Percentiles rank a stretch among this genome's conserved stretches.
These are phyloP conservation scores for Drosophila heteroneura DNA, from an alignment of 2,888 invertebrate genomes.

Conservation along the genomic window DNA sequence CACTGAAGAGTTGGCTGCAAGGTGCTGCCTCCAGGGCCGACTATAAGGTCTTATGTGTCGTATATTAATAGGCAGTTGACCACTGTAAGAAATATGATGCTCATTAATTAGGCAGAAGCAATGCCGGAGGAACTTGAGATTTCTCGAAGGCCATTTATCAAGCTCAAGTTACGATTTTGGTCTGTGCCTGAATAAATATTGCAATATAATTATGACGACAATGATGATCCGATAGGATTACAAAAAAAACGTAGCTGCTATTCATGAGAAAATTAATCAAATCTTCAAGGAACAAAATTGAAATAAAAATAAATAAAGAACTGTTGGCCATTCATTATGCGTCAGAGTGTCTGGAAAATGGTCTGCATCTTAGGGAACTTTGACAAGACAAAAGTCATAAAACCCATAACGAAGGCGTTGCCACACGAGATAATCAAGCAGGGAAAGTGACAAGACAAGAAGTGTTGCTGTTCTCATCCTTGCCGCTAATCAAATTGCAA, in stretches of 20 bases:
- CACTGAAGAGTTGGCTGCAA: slow-evolving; percentile 10
- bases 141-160: slow-evolving; percentile 63
- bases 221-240: slow-evolving; percentile 40
- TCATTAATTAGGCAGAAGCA: slow-evolving; percentile 72
- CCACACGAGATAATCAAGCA: slow-evolving; percentile 2
- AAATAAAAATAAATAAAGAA: slow-evolving; percentile 28
- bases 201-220: slow-evolving; percentile 66
- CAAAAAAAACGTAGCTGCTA: slow-evolving; percentile 51
- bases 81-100: slow-evolving; percentile 48
- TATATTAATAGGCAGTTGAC: slow-evolving; percentile 56
- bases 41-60: slow-evolving; percentile 37
- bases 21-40: slow-evolving; percentile 19
- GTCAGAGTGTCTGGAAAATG: slow-evolving; percentile 43
- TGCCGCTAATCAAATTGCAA: slow-evolving; percentile 58
- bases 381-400: slow-evolving; percentile 47
- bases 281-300: slow-evolving; percentile 19
- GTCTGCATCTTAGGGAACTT: slow-evolving; percentile 30
- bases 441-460: background rate
- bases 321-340: slow-evolving; percentile 61
- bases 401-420: slow-evolving; percentile 47
- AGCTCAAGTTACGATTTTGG: slow-evolving; percentile 45
- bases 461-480: slow-evolving; percentile 9
- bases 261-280: slow-evolving; percentile 62
- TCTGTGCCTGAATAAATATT: slow-evolving; percentile 50
- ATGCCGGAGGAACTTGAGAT: slow-evolving; percentile 56